Base-by-base conservation (phyloP, 1,140 invertebrate species). In the Dinothrombium tinctorium region DNA sequence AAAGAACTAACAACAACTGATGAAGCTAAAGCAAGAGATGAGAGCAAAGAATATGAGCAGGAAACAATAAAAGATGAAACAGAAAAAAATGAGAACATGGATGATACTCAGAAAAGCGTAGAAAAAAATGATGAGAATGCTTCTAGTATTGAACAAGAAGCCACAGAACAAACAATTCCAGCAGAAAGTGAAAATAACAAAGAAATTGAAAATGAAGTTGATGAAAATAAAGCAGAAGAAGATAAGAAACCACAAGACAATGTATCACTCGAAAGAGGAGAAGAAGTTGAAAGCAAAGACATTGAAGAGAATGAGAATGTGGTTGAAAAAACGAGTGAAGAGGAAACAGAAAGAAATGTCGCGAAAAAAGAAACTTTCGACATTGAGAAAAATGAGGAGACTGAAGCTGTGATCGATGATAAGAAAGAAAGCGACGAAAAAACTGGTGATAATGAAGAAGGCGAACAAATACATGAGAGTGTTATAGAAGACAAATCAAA, bases 351-450 rank as follows among this genome's bases (percentile, higher is more conserved):
- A 5, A 24, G 22, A 11, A 21, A 37, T 21, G 15, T 7, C 9
- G 9, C 14, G 5, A 37, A 7, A 15, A 14, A 6, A 21, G 36
- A 19, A 14, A 24, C 20, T 14, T 6, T 12, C 8, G n/a, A 9
- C 26, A 28, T 9, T n/a, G 26, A 9, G 4, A 19, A 41, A 32
- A 32, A 4, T 41, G 37, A 37, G 5, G 29, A 11, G 15, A 23
- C 8, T 2, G 8, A 17, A 11, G 20, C 14, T 19, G 17, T 15
- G 8, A 29, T 23, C 7, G 28, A 32, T 3, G 32, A 19, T 28
- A 33, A 4, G 26, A 32, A 39, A 37, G 41, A 25, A 19, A 33
- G 28, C n/a, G 4, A 4, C 3, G 43, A 9, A 37, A 20, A 37
- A 26, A 43, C 15, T 7, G 19, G 20, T 8, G 31, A 11, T 12